phyloP scores from a whole-genome alignment of 2,113 vertebrate genomes.

The Rhodinocichla rosea region DNA sequence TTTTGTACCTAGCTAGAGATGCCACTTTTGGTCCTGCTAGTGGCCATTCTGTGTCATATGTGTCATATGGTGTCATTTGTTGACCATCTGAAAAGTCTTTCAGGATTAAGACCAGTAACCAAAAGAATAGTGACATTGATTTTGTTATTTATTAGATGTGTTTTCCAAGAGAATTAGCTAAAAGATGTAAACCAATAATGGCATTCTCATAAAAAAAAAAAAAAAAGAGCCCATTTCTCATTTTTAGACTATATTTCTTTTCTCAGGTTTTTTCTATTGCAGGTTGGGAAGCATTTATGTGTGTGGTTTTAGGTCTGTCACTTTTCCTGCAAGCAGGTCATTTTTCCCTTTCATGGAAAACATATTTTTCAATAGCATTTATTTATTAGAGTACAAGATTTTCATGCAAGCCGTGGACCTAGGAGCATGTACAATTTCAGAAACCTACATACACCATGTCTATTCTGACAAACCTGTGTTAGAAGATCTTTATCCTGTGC shows the following conservation, averaged over 20 bases:
- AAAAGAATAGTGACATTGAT: not conserved
- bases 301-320: not conserved
- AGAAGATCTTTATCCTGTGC: not conserved
- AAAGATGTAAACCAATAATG: not conserved
- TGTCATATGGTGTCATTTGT: not conserved
- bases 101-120: not conserved
- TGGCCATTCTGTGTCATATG: accelerated
- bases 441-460: not conserved
- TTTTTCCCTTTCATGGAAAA: not conserved
- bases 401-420: not conserved
- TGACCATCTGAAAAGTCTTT: not conserved
- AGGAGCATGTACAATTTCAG: not conserved
- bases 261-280: not conserved
- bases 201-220: accelerated
- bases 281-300: not conserved
- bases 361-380: not conserved
- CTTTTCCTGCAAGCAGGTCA: not conserved
- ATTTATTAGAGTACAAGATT: not conserved
- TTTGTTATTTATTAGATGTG: not conserved
- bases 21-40: not conserved
- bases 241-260: not conserved
- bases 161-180: not conserved
- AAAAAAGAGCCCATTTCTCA: accelerated
- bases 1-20: not conserved
- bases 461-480: not conserved